These are phyloP conservation scores for Sibirionetta formosa DNA, from an alignment of 2,797 vertebrate species.

Conservation along the genomic window DNA sequence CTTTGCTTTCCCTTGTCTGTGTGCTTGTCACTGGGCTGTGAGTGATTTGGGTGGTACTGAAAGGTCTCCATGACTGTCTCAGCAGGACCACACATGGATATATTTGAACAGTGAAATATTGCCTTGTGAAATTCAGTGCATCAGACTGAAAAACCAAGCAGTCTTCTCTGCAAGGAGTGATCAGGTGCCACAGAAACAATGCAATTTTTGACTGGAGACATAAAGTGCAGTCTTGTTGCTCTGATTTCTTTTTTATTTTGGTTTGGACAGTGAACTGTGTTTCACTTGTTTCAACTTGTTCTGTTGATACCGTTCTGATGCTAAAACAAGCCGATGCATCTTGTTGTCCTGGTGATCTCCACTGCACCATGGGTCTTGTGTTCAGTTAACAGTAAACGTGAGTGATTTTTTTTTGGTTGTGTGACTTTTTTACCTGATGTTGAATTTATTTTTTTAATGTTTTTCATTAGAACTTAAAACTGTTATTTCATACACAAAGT, in stretches of 20 bases:
- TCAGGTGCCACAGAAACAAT: neutral
- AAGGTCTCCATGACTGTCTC: neutral
- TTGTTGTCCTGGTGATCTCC: constrained; percentile 41
- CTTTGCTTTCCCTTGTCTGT: constrained; percentile 55
- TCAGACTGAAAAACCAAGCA: neutral
- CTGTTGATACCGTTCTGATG: constrained; percentile 38
- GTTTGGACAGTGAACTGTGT: constrained; percentile 52
- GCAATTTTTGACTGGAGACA: neutral
- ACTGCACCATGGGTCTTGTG: constrained; percentile 35
- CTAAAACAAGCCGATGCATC: constrained; percentile 54
- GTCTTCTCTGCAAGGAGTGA: neutral
- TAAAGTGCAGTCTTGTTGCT: neutral
- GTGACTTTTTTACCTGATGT: constrained; percentile 68
- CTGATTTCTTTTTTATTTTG: neutral
- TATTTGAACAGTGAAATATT: neutral
- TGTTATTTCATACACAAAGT: constrained; percentile 72
- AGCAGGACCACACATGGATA: neutral
- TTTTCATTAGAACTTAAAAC: constrained; percentile 64
- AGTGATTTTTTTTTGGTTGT: neutral
- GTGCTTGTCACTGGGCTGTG: neutral
- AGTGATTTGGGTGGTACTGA: neutral
- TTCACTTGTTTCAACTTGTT: constrained; percentile 22
- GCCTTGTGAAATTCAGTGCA: constrained; percentile 19
- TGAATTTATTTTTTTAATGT: constrained; percentile 65
- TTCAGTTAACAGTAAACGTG: constrained; percentile 31